A percentile compares a stretch with the other conserved stretches of the same genome.
Evolutionary conservation across 2,797 vertebrate genomes (phyloP).

Genomic region (Paedocypris micromegethes): DNA sequence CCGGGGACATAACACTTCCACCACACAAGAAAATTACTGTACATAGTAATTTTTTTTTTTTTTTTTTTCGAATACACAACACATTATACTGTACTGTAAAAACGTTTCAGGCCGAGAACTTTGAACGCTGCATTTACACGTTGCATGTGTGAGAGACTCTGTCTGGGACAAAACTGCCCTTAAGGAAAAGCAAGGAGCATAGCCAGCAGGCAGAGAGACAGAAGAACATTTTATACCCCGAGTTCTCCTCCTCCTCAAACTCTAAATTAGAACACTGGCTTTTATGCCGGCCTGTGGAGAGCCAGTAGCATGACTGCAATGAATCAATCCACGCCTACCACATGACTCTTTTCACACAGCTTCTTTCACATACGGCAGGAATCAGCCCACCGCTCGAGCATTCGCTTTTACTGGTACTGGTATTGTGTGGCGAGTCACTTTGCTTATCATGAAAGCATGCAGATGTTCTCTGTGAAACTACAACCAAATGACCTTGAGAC

Average conservation of each 20-base stretch:
- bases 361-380: too few relatives aligned
- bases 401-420: too few relatives aligned
- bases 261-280: conserved; percentile 12
- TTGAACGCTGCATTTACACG: not conserved
- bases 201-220: conserved; percentile 41
- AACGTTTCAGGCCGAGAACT: conserved; percentile 16
- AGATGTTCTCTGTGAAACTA: too few relatives aligned
- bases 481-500: too few relatives aligned
- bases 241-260: conserved; percentile 4
- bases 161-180: conserved; percentile 42
- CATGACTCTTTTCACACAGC: not conserved
- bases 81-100: conserved; percentile 32
- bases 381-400: too few relatives aligned
- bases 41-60: too few relatives aligned
- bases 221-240: conserved; percentile 25
- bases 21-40: too few relatives aligned
- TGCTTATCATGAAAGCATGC: too few relatives aligned
- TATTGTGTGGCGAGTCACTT: too few relatives aligned
- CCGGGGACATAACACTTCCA: too few relatives aligned
- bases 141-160: conserved; percentile 1
- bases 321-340: conserved; percentile 24
- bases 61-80: too few relatives aligned
- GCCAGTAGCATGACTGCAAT: conserved; percentile 13
- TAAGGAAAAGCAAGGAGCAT: conserved; percentile 35
- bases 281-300: conserved; percentile 8